Evolutionary conservation across 2,888 invertebrate genomes (phyloP).

Genomic region (Andricus curvator): DNA sequence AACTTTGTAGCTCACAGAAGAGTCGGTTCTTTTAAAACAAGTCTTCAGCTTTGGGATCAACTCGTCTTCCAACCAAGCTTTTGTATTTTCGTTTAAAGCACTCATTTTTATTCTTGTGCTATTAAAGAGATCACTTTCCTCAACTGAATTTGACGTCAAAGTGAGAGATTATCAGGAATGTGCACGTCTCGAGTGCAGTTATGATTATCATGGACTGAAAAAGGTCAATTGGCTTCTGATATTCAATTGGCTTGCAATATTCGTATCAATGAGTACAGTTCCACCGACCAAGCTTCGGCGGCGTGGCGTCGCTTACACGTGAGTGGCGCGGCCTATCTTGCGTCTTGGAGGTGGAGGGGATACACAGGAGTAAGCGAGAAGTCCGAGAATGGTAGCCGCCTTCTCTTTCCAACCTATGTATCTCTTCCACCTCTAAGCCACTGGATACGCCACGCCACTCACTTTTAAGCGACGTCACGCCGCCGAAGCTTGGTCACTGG

Average conservation of each 20-base stretch:
- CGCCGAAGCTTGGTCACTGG: no score
- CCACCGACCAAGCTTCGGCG: no score
- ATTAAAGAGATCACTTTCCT: not conserved
- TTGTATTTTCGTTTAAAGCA: not conserved
- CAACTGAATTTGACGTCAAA: not conserved
- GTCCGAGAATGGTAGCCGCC: no score
- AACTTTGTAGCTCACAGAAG: constrained; percentile 38
- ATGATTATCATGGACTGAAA: not conserved
- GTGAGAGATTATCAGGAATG: not conserved
- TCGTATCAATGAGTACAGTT: no score
- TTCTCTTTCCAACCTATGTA: no score
- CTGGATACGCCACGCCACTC: no score
- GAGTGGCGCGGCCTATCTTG: no score
- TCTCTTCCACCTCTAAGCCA: no score
- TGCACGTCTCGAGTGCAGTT: not conserved
- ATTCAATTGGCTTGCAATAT: not conserved
- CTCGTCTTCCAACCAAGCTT: constrained; percentile 42
- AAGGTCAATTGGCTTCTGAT: not conserved
- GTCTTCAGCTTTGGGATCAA: constrained; percentile 44
- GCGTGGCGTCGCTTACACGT: no score
- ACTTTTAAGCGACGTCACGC: no score
- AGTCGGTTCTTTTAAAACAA: constrained; percentile 38
- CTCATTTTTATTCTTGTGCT: not conserved
- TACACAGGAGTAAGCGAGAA: no score
- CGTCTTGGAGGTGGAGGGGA: no score